Evolutionary conservation across 2,888 invertebrate genomes (phyloP).

Genomic region (Himalopsyche anomala): DNA sequence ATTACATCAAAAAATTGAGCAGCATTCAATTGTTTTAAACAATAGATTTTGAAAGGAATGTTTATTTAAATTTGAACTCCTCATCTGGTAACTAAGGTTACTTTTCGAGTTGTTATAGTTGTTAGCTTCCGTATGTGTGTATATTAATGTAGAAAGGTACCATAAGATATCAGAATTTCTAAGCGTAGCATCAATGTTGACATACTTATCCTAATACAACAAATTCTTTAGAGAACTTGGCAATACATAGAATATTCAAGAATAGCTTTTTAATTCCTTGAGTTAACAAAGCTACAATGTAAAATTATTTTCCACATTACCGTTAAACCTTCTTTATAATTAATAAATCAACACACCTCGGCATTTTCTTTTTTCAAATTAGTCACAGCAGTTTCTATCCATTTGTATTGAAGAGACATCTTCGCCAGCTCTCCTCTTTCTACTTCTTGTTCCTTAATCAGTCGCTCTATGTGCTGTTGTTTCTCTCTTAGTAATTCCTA

Average conservation of each 20-base stretch:
- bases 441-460: conserved; percentile 93
- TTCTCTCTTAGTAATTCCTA: conserved; percentile 95
- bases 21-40: background rate
- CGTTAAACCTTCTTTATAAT: background rate
- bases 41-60: background rate
- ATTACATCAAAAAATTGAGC: background rate
- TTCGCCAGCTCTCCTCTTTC: conserved; percentile 93
- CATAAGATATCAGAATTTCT: too few species aligned
- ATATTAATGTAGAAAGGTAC: too few species aligned
- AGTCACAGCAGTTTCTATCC: conserved; percentile 82
- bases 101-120: too few species aligned
- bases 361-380: conserved; percentile 80
- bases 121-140: too few species aligned
- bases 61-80: background rate
- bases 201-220: too few species aligned
- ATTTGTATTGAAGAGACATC: conserved; percentile 87
- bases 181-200: too few species aligned
- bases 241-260: too few species aligned
- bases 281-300: too few species aligned
- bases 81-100: background rate
- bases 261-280: too few species aligned
- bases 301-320: too few species aligned
- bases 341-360: conserved; percentile 74
- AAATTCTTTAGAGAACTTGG: too few species aligned
- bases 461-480: conserved; percentile 94